Base-by-base conservation (phyloP, 2,113 vertebrate genomes). In the Dromaius novaehollandiae region DNA sequence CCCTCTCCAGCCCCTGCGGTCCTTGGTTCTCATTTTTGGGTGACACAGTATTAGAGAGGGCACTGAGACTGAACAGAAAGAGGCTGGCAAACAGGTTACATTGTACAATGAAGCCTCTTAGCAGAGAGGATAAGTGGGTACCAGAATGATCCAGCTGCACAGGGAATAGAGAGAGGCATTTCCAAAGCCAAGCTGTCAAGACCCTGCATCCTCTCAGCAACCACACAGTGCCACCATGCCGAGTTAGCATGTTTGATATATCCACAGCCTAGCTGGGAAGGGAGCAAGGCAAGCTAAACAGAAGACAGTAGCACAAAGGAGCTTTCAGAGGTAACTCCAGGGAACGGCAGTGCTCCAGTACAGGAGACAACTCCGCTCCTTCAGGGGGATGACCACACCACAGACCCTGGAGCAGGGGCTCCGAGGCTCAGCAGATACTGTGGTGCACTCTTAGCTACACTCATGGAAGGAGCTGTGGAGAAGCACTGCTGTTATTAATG, bases 141-240 rank as follows among this genome's bases (percentile, higher is more conserved):
- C 28, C 2, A 4, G 53, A 70, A 70, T 19, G 58, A 78, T 25
- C 30, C 66, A 79, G 65, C 15, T 2, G 1, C 18, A 13, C 2
- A 2, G 50, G 56, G 56, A 88, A 73, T 0, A 65, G 30, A 55
- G 0, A 0, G 32, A 76, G 60, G 34, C 5, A 2, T 88, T 68
- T 38, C 65, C 44, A 36, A 78, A 86, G 7, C 40, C 80, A 61
- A 44, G 17, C 24, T 32, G 65, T 22, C 65, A 86, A 36, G 22
- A 9, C 9, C 30, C 26, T 58, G 17, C 34, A 70, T 9, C 44
- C 28, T 21, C 20, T 34, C 30, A 21, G 44, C 44, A 42, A 13
- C 44, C 20, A 22, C 18, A 48, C 13, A 24, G 68, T 26, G 13
- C 12, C 30, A 28, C 28, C 18, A 21, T 13, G 9, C 44, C 20